Evolutionary conservation across 2,888 invertebrate species (phyloP).

Genomic region (Hyles lineata): DNA sequence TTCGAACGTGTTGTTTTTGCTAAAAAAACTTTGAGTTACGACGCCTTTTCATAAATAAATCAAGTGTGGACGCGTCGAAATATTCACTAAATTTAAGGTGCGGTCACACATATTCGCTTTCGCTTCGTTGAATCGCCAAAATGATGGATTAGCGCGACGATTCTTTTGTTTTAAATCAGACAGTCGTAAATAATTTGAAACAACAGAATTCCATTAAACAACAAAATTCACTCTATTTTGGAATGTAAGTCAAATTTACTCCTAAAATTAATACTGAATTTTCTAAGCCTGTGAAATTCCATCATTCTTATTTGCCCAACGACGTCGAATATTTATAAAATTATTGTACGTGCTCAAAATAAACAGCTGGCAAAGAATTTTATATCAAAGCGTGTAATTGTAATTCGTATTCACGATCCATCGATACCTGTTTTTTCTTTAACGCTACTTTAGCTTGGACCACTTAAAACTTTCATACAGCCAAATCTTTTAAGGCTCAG

Average conservation of each 20-base stretch:
- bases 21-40: constrained; percentile 27
- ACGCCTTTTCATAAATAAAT: constrained; percentile 28
- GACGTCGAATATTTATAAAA: background rate
- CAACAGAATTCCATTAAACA: no score
- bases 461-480: constrained; percentile 22
- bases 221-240: no score
- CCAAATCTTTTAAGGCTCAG: constrained; percentile 30
- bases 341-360: constrained; percentile 3
- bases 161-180: no score
- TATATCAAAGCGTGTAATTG: background rate
- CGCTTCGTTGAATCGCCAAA: no score
- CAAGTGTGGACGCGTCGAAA: constrained; percentile 24
- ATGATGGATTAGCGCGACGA: no score
- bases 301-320: background rate
- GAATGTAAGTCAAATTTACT: no score
- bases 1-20: constrained; percentile 58
- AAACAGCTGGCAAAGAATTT: constrained; percentile 13
- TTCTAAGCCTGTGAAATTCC: background rate
- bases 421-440: constrained; percentile 18
- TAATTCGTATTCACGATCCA: constrained; percentile 1
- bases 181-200: no score
- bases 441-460: background rate
- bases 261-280: no score
- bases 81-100: constrained; percentile 30
- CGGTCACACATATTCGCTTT: constrained; percentile 1